Percentiles rank a stretch among this genome's conserved stretches.
These are phyloP conservation scores for Phlogophora meticulosa DNA, from an alignment of 2,888 invertebrate genomes.

Conservation along the genomic window DNA sequence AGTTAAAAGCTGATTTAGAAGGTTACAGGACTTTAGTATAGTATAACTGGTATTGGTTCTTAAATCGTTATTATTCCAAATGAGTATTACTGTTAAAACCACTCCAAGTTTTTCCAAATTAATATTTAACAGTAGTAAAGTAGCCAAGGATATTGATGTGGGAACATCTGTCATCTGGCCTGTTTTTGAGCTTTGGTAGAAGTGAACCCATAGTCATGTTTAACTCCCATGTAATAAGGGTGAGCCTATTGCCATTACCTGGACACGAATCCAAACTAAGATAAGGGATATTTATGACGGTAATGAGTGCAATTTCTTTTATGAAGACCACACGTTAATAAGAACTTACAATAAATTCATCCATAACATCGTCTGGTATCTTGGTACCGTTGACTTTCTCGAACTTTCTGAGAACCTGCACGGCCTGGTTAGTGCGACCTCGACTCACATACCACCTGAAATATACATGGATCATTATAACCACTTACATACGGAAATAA, in stretches of 20 bases:
- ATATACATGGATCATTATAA: constrained; percentile 17
- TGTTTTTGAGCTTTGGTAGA: too few relatives aligned
- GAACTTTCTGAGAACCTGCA: constrained; percentile 82
- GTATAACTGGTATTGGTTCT: neutral
- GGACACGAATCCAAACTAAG: too few relatives aligned
- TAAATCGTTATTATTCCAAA: neutral
- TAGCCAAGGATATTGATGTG: too few relatives aligned
- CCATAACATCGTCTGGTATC: constrained; percentile 86
- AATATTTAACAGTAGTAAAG: too few relatives aligned
- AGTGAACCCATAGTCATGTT: too few relatives aligned
- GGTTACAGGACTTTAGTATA: neutral
- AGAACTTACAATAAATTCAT: constrained; percentile 86
- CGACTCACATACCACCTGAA: constrained; percentile 84
- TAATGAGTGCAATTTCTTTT: too few relatives aligned
- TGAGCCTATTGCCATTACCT: too few relatives aligned
- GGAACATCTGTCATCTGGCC: too few relatives aligned
- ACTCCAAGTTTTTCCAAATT: too few relatives aligned
- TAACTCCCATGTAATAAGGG: too few relatives aligned
- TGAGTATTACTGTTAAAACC: neutral
- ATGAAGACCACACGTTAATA: neutral
- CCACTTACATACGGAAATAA: neutral
- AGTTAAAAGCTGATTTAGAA: neutral
- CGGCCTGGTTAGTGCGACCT: constrained; percentile 83
- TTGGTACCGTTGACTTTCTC: constrained; percentile 85
- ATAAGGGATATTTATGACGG: too few relatives aligned